These are phyloP conservation scores for Brachionus paranguensis DNA, from an alignment of 1,140 invertebrate genomes.

Conservation along the genomic window DNA sequence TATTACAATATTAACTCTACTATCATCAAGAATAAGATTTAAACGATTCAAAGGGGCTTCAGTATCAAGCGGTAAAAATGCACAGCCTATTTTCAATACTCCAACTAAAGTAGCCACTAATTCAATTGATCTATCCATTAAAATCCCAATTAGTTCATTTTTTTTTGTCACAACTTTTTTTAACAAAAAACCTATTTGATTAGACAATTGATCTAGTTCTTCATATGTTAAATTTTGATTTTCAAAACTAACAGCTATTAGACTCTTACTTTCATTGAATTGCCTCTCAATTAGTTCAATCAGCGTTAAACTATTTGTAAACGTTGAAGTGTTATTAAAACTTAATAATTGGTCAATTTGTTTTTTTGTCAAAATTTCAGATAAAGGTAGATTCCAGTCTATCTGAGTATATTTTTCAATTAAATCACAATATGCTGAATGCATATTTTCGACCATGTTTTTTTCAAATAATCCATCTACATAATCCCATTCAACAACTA, in stretches of 20 bases:
- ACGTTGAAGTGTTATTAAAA: neutral
- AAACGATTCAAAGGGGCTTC: neutral
- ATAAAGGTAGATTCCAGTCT: neutral
- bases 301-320: neutral
- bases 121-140: neutral
- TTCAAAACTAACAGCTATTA: neutral
- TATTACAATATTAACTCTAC: neutral
- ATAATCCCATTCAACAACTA: constrained; percentile 16
- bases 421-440: neutral
- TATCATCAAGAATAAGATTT: neutral
- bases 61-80: neutral
- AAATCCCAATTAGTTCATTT: neutral
- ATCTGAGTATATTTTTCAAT: neutral
- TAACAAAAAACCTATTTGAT: neutral
- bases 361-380: neutral
- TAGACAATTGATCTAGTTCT: neutral
- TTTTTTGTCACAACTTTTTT: neutral
- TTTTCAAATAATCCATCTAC: neutral
- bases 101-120: neutral
- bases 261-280: neutral
- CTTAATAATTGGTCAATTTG: neutral
- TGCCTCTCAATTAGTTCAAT: neutral
- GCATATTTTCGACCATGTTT: neutral
- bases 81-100: neutral
- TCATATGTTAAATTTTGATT: neutral